Percentiles rank a stretch among this genome's conserved stretches.
phyloP scores from a whole-genome alignment of 2,888 invertebrate genomes.

The Dendrolimus pini region DNA sequence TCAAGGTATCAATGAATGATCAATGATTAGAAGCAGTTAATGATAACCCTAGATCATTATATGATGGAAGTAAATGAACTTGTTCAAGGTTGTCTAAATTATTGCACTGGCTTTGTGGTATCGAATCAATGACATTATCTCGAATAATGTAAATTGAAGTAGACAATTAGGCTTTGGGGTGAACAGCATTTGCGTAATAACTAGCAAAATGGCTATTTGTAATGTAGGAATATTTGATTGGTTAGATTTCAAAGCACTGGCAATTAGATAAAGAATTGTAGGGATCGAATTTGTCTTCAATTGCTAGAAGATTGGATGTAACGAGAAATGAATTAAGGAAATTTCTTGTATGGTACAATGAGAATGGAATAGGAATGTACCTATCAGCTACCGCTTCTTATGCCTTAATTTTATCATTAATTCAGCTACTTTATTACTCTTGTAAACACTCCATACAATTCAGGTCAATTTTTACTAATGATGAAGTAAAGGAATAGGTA shows the following conservation, averaged over 20 bases:
- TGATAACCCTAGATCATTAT: no score
- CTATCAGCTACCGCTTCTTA: no score
- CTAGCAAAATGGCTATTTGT: conserved; percentile 10
- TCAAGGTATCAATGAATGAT: no score
- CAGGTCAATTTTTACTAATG: no score
- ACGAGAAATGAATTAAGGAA: neutral
- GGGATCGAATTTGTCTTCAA: neutral
- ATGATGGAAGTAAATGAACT: conserved; percentile 28
- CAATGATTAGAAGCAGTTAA: no score
- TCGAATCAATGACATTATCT: conserved; percentile 3
- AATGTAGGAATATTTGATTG: neutral
- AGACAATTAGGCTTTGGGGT: conserved; percentile 38
- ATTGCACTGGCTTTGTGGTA: conserved; percentile 27
- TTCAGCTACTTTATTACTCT: no score
- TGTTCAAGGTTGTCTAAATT: conserved; percentile 41
- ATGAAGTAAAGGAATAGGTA: no score
- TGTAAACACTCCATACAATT: no score
- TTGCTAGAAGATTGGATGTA: conserved; percentile 1
- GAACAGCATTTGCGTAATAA: conserved; percentile 18
- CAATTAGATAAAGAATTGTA: neutral
- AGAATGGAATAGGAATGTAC: no score
- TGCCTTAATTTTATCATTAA: no score
- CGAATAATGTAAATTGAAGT: conserved; percentile 41
- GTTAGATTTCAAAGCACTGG: neutral
- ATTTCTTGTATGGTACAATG: no score